Evolutionary conservation across 2,888 invertebrate species (phyloP), one percentile per base, ranked within the genome.

Genomic region (Ecliptopera silaceata): DNA sequence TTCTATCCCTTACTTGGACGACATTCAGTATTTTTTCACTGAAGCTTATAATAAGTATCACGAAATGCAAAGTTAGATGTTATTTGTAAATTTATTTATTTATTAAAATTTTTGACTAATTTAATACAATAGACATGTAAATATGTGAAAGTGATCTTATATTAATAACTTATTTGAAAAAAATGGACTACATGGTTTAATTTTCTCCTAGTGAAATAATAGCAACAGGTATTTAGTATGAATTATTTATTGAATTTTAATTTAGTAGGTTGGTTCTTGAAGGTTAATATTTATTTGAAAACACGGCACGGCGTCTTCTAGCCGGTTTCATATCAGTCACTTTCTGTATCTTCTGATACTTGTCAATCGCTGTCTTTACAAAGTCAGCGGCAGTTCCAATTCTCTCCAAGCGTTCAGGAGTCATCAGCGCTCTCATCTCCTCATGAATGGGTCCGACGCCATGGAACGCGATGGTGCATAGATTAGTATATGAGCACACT

Each of bases 361-460:
- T 93, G 48, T 93, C 92, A 51, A 94, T 91, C 3, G 94, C 94
- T 31, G 88, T 92, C 67, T 93, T 92, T 1, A 94, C 93, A 38
- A 94, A 89, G 5, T 91, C 86, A 1, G 94, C 93, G 0, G 93
- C 93, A 1, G 87, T 82, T 22, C 93, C 91, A 31, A 95, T 86
- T 60, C 89, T 92, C 47, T 94, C 93, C 6, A 93, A 88, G 29
- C 90, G 87, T 42, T 94, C 94, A 0, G 93, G 92, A 0, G 92
- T 92, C 64, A 94, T 90, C 8, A 93, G 79, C 0, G 92, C 77
- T 17, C 93, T 86, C 77, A 94, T 92, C 55, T 94, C 86, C 66
- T 91, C 89, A 38, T 83, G 88, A 59, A 94, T 93, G 0, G 92
- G 92, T 11, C 94, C 93, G 10, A 92, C 88, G 52, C 94, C 94